These are phyloP conservation scores for Clitarchus hookeri DNA, from an alignment of 2,888 invertebrate genomes.

Conservation along the genomic window DNA sequence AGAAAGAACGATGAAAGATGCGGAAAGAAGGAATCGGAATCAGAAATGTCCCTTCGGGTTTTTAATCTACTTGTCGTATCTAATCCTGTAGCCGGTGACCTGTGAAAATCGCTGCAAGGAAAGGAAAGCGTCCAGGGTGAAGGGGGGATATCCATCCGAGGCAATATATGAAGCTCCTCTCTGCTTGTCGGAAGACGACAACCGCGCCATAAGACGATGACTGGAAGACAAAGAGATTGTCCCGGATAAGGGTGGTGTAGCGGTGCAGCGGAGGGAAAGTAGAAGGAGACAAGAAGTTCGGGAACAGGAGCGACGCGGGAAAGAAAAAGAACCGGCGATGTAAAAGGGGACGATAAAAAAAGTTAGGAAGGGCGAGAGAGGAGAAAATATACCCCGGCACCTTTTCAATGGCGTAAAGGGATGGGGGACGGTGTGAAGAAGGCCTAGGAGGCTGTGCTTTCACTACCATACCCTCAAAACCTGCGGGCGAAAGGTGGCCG, in stretches of 20 bases:
- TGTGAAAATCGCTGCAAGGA: constrained; percentile 27
- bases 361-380: constrained; percentile 17
- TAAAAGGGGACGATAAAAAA: neutral
- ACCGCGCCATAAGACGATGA: constrained; percentile 22
- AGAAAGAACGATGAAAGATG: constrained; percentile 10
- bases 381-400: constrained; percentile 23
- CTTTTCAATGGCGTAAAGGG: constrained; percentile 10
- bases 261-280: neutral
- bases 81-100: constrained; percentile 40
- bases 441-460: constrained; percentile 1
- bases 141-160: constrained; percentile 10
- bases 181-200: constrained; percentile 24
- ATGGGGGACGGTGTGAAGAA: neutral
- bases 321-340: neutral
- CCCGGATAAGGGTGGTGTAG: neutral
- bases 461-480: neutral
- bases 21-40: constrained; percentile 15
- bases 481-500: neutral
- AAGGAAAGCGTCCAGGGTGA: neutral
- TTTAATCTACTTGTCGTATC: constrained; percentile 37
- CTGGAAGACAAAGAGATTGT: constrained; percentile 20
- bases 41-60: constrained; percentile 33
- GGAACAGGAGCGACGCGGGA: neutral
- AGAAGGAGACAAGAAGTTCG: neutral
- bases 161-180: constrained; percentile 25